A percentile compares a stretch with the other conserved stretches of the same genome.
phyloP scores from a whole-genome alignment of 1,140 invertebrate genomes.

The Xylocopa sonorina region DNA sequence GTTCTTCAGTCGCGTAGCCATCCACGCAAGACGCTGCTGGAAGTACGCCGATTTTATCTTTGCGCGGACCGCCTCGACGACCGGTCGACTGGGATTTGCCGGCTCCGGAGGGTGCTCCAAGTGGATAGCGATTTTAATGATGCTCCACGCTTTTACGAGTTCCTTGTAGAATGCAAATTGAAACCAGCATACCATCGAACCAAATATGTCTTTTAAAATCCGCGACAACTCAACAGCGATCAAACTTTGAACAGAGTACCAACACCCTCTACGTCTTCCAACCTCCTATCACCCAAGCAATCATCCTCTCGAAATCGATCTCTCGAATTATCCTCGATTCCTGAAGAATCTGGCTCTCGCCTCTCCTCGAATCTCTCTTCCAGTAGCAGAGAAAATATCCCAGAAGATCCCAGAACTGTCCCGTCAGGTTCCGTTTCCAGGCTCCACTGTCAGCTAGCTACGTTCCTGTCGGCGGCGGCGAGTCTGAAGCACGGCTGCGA shows the following conservation, averaged over 20 bases:
- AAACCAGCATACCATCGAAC: not conserved
- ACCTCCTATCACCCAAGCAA: not conserved
- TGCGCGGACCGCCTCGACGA: too few relatives aligned
- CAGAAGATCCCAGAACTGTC: not conserved
- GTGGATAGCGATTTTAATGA: not conserved
- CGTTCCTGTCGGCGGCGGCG: slow-evolving; percentile 46
- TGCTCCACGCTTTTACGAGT: not conserved
- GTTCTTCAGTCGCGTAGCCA: slow-evolving; percentile 1
- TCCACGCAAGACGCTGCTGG: slow-evolving; percentile 1
- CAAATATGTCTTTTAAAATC: too few relatives aligned
- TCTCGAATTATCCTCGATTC: not conserved
- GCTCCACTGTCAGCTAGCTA: slow-evolving; percentile 34
- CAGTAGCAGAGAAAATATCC: too few relatives aligned
- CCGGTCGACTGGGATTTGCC: too few relatives aligned
- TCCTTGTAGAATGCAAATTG: too few relatives aligned
- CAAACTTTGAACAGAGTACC: not conserved
- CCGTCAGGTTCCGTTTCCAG: not conserved
- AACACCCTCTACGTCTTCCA: not conserved
- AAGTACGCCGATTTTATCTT: slow-evolving; percentile 18
- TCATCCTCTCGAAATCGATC: not conserved
- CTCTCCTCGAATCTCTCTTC: too few relatives aligned
- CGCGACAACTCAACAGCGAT: not conserved
- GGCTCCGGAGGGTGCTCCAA: not conserved
- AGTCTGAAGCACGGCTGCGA: slow-evolving; percentile 70
- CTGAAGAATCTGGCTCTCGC: too few relatives aligned